Evolutionary conservation across 2,888 invertebrate genomes (phyloP), one percentile per base, ranked within the genome.

Genomic region (Gari tellinella): DNA sequence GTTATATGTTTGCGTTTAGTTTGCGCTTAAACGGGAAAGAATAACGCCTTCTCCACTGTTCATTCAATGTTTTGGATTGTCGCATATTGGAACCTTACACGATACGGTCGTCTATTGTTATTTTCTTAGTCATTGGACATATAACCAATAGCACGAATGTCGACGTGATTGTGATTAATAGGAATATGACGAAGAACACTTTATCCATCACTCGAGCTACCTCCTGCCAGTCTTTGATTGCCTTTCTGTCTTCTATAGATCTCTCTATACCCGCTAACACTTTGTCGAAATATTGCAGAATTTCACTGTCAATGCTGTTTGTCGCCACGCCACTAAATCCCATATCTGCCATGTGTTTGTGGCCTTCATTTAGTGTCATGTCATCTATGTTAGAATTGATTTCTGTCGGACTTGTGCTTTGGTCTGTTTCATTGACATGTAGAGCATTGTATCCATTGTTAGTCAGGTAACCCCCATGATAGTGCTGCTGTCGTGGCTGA

Each of bases 161-260:
- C n/a, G 93, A 93, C 41, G 90, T 80, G 10, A 91, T 82, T 3
- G 93, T 93, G 26, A 93, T 92, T 26, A 90, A 76, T 4, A 92
- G 85, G 84, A 94, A 93, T 38, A 93, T 85, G 91, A 93, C 93
- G 87, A 94, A 94, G 38, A 94, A 91, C 12, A 93, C 88, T 53
- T 93, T 88, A 82, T 94, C 94, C 55, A 94, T 89, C 21, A 93
- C 92, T 65, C 92, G 89, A 4, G 94, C 94, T 15, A 94, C 91
- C 67, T 93, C 92, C 66, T 87, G 87, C 91, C 91, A 91, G 58
- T 91, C 90, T 38, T 83, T 72, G 4, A 88, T 79, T 4, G 87
- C 74, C 43, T 75, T 69, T 12, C 79, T 72, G 65, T 89, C 89
- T 1, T 66, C 69, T 19, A 83, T 72, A 14, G 82, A 77, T 45